Conservation (phyloP, 2,113 vertebrate genomes). For the Datnioides undecimradiatus region DNA sequence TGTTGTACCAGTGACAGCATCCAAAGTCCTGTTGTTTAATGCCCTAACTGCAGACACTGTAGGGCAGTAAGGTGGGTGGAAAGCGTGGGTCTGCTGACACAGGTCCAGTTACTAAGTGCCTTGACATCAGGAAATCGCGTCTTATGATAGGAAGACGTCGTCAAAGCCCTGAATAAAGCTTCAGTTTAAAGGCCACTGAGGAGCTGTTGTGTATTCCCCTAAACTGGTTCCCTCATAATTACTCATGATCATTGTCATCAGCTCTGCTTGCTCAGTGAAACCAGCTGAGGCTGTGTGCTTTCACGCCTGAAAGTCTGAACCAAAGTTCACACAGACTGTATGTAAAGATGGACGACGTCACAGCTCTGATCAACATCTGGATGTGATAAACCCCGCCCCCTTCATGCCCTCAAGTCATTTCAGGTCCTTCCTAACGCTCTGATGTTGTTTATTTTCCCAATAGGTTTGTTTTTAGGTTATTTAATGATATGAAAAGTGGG, state of each 20-base stretch:
- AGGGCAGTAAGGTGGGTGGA: slow-evolving; percentile 4
- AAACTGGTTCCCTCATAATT: too few species aligned
- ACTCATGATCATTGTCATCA: slow-evolving; percentile 15
- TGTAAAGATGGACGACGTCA: too few species aligned
- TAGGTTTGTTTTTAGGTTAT: too few species aligned
- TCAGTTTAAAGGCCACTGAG: slow-evolving; percentile 9
- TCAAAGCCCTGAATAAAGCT: slow-evolving; percentile 1
- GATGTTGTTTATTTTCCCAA: too few species aligned
- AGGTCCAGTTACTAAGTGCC: background rate
- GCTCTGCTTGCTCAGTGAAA: background rate
- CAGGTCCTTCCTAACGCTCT: too few species aligned
- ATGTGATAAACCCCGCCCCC: too few species aligned
- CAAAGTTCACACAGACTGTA: too few species aligned
- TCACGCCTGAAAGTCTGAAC: too few species aligned
- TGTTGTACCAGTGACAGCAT: slow-evolving; percentile 33
- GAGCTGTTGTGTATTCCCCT: too few species aligned
- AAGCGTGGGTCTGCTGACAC: background rate
- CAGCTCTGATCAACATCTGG: too few species aligned
- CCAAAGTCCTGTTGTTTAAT: slow-evolving; percentile 31
- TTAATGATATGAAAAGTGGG: too few species aligned
- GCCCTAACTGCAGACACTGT: background rate
- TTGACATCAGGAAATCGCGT: slow-evolving; percentile 24
- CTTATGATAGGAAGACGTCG: slow-evolving; percentile 3
- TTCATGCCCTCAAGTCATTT: too few species aligned
- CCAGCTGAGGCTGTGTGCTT: background rate